Conservation (phyloP, 1,140 invertebrate species). For the Cotesia typhae region DNA sequence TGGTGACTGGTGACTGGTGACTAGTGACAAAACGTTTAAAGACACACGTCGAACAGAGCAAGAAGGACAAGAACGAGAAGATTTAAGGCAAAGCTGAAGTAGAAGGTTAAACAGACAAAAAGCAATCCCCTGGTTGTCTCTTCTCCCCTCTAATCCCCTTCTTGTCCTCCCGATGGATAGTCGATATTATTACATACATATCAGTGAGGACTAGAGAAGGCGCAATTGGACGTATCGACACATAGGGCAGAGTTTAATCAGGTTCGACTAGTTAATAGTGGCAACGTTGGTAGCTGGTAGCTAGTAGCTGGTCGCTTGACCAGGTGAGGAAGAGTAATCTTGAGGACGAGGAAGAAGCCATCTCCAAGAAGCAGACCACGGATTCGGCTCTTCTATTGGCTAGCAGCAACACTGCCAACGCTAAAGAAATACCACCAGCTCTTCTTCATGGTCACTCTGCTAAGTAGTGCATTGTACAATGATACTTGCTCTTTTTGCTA, state of each 20-base stretch:
- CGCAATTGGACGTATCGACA: constrained; percentile 43
- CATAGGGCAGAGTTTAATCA: constrained; percentile 64
- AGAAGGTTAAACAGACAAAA: too few relatives aligned
- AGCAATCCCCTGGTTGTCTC: too few relatives aligned
- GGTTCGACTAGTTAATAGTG: constrained; percentile 63
- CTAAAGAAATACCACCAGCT: constrained; percentile 30
- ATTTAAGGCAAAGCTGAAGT: too few relatives aligned
- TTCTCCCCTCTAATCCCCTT: too few relatives aligned
- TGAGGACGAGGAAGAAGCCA: background rate
- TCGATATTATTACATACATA: too few relatives aligned
- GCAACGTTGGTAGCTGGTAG: constrained; percentile 56
- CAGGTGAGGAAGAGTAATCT: constrained; percentile 37
- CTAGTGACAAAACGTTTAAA: constrained; percentile 35
- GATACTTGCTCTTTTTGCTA: too few relatives aligned
- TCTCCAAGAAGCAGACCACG: constrained; percentile 45
- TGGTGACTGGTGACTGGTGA: background rate
- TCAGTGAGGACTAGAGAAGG: too few relatives aligned
- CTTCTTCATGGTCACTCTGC: constrained; percentile 4
- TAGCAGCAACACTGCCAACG: background rate
- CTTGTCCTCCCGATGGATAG: too few relatives aligned
- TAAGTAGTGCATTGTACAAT: too few relatives aligned
- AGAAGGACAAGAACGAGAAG: constrained; percentile 3
- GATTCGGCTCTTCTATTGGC: constrained; percentile 3
- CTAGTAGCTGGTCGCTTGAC: background rate
- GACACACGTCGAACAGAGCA: constrained; percentile 30